Evolutionary conservation across 2,888 invertebrate species (phyloP), one percentile per base, ranked within the genome.

Genomic region (Cyaniris semiargus): DNA sequence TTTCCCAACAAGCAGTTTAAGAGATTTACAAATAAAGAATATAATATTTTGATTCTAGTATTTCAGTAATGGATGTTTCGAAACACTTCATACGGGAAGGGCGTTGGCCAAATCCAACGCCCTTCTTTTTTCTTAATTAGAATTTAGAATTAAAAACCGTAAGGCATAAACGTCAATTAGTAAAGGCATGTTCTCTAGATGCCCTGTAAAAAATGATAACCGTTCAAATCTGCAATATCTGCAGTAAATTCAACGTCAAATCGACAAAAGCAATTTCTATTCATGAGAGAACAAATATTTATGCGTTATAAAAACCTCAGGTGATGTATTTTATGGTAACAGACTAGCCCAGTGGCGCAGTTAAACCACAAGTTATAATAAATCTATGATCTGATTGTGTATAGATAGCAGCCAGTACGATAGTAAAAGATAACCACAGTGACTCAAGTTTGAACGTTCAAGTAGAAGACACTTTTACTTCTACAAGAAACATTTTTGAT

Each of bases 201-300:
- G 10, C 44, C 34, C 38, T 10, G 44, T 44, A 23, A 23, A 23
- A 23, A 60, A 23, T 23, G 10, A 10, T 60, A 13, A 10, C 23
- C 60, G 60, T 23, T 60, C 23, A 60, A 23, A 60, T 23, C 23
- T 60, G 23, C 60, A 23, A 60, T 60, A 60, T 27, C 10, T 15
- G 66, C 27, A 66, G 10, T 66, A 66, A 71, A 71, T 71, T n/a
- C 21, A 7, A 34, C 38, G 18, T 70, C 70, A 70, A 71, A 71
- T 72, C 48, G 23, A 21, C 15, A 53, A 53, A 74, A 53, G 27
- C 18, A 53, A 48, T 74, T 74, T 74, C 23, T 74, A 74, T 74
- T 74, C 74, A 74, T 74, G 48, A 74, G 74, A 27, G 18, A 48
- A 48, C 23, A 27, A n/a, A 48, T 23, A 15, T 74, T 31, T 74